A percentile compares a stretch with the other conserved stretches of the same genome.
Conservation (phyloP, 2,888 invertebrate genomes). For the Melieria omissa region DNA sequence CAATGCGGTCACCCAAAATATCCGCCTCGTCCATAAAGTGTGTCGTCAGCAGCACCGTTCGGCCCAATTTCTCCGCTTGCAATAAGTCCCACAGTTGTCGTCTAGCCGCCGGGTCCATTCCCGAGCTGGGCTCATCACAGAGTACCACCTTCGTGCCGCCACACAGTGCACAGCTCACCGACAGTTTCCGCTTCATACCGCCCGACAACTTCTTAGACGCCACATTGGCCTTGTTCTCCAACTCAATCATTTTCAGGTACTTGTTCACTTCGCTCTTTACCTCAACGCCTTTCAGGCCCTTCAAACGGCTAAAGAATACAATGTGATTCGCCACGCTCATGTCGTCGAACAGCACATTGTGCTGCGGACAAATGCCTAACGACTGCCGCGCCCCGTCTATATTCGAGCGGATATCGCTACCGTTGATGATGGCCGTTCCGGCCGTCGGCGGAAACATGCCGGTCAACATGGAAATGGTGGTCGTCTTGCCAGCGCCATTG, state of each 20-base stretch:
- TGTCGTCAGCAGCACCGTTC: constrained; percentile 84
- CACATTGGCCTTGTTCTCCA: constrained; percentile 74
- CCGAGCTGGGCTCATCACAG: constrained; percentile 83
- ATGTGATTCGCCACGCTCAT: constrained; percentile 86
- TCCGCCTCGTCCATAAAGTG: constrained; percentile 95
- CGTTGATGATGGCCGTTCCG: constrained; percentile 78
- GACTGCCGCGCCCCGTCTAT: constrained; percentile 75
- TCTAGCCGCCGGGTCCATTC: constrained; percentile 87
- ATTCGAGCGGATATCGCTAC: constrained; percentile 76
- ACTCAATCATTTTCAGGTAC: constrained; percentile 74
- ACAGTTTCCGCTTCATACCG: constrained; percentile 82
- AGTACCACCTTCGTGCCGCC: constrained; percentile 80
- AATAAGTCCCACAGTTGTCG: constrained; percentile 87
- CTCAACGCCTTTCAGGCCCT: constrained; percentile 71
- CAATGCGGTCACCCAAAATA: constrained; percentile 85
- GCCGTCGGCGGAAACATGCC: constrained; percentile 77
- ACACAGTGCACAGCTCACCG: constrained; percentile 80
- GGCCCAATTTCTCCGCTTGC: constrained; percentile 76
- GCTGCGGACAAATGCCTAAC: constrained; percentile 86
- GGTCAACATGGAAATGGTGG: constrained; percentile 92
- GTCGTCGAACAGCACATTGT: constrained; percentile 85
- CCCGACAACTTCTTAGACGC: constrained; percentile 75
- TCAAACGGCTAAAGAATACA: constrained; percentile 81
- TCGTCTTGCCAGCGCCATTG: constrained; percentile 90
- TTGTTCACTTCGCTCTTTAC: constrained; percentile 73